Evolutionary conservation across 2,113 vertebrate species (phyloP).

Genomic region (Ahaetulla prasina): DNA sequence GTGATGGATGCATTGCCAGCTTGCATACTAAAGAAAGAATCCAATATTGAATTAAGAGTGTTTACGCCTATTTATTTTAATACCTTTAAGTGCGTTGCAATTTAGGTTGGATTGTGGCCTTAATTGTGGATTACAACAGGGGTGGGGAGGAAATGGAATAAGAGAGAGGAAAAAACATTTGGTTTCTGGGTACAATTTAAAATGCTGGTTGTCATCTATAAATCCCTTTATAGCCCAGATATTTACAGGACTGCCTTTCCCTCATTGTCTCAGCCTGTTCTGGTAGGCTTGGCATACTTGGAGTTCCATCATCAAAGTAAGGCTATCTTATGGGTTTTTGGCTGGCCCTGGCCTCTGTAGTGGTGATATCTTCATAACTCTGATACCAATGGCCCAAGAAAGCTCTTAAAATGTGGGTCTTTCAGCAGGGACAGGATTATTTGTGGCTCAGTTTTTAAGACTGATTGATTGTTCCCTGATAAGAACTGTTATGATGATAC

Average conservation of each 20-base stretch:
- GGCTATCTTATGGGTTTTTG: background rate
- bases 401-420: background rate
- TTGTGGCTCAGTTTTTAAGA: background rate
- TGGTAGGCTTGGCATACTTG: background rate
- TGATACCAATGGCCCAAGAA: background rate
- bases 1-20: background rate
- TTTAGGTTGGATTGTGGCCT: background rate
- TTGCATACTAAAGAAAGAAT: background rate
- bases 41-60: background rate
- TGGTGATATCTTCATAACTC: background rate
- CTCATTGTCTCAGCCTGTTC: background rate
- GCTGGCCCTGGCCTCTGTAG: background rate
- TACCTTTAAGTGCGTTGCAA: background rate
- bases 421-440: background rate
- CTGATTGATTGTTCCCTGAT: background rate
- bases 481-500: background rate
- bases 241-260: background rate
- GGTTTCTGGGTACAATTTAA: background rate
- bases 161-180: background rate
- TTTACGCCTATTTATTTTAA: constrained; percentile 4
- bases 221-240: background rate
- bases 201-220: background rate
- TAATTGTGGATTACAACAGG: background rate
- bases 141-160: background rate
- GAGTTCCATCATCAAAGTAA: background rate